Percentiles rank a stretch among this genome's conserved stretches.
Conservation (phyloP, 2,888 invertebrate genomes). For the Drosophila meridionalis region DNA sequence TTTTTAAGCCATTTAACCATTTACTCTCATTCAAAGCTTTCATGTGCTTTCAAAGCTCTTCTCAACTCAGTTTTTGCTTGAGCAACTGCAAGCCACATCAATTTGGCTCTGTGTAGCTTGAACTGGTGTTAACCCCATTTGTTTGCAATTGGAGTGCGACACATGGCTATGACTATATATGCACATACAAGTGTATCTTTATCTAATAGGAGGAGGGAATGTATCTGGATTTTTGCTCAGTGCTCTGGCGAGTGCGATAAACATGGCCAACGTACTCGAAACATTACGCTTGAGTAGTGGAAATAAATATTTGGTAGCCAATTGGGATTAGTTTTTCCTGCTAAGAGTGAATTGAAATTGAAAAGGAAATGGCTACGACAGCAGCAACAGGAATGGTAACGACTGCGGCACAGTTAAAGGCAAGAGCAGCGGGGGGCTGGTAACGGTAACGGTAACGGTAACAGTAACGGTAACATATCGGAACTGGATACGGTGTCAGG, state of each 20-base stretch:
- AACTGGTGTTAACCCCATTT: conserved; percentile 40
- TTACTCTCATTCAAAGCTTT: background rate
- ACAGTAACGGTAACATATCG: conserved; percentile 34
- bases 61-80: too few relatives aligned
- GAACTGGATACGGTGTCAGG: conserved; percentile 62
- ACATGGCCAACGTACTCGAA: conserved; percentile 55
- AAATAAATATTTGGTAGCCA: conserved; percentile 80
- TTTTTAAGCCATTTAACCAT: background rate
- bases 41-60: background rate
- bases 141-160: conserved; percentile 66
- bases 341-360: conserved; percentile 73
- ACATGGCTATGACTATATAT: conserved; percentile 17
- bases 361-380: conserved; percentile 49
- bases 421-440: background rate
- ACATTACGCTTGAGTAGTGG: conserved; percentile 74
- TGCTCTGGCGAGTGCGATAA: conserved; percentile 67
- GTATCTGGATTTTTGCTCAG: conserved; percentile 36
- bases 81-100: background rate
- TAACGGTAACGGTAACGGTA: background rate
- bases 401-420: conserved; percentile 2
- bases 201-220: conserved; percentile 29
- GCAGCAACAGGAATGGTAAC: conserved; percentile 27
- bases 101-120: conserved; percentile 9
- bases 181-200: conserved; percentile 28
- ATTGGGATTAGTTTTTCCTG: conserved; percentile 68